Evolutionary conservation across 2,797 vertebrate species (phyloP).

Genomic region (Diglossa cyanea): DNA sequence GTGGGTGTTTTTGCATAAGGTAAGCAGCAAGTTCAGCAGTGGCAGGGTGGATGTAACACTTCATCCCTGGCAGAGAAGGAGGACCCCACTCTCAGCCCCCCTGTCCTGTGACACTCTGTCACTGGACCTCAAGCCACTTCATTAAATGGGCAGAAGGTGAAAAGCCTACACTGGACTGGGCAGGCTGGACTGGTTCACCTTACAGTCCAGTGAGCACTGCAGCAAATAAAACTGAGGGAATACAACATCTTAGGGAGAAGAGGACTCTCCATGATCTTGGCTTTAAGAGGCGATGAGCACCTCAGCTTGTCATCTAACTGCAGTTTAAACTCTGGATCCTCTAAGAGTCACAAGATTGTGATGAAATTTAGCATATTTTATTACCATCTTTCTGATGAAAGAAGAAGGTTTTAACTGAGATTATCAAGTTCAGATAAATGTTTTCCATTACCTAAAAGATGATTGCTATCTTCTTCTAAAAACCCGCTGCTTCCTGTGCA

Average conservation of each 20-base stretch:
- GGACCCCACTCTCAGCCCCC: background rate
- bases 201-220: rapidly evolving
- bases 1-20: background rate
- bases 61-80: background rate
- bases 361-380: background rate
- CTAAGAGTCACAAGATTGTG: background rate
- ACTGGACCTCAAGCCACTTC: background rate
- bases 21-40: rapidly evolving
- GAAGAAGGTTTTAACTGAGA: background rate
- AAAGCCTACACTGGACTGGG: background rate
- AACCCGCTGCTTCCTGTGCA: background rate
- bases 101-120: background rate
- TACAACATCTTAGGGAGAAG: rapidly evolving
- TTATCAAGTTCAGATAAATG: background rate
- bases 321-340: background rate
- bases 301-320: background rate
- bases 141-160: background rate
- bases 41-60: background rate
- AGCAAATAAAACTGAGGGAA: background rate
- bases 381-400: background rate
- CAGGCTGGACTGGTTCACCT: background rate
- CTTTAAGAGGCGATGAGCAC: background rate
- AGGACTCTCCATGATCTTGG: rapidly evolving
- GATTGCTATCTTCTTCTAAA: background rate
- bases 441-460: background rate